These are phyloP conservation scores for Timandra comae DNA, from an alignment of 2,888 invertebrate genomes.

Conservation along the genomic window DNA sequence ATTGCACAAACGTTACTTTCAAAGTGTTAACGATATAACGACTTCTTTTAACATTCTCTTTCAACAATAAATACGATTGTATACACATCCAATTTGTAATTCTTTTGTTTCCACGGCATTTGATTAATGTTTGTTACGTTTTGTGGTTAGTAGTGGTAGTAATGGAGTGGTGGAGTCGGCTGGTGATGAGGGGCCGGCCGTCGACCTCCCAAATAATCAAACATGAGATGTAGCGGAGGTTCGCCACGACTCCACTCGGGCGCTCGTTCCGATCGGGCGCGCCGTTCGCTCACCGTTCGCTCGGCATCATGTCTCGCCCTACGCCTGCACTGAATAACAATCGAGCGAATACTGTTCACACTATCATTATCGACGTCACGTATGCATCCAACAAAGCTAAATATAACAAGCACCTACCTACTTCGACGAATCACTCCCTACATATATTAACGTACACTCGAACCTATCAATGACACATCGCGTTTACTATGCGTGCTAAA, in stretches of 20 bases:
- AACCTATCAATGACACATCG: slow-evolving; percentile 14
- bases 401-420: slow-evolving; percentile 4
- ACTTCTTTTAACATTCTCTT: too few relatives aligned
- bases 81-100: slow-evolving; percentile 14
- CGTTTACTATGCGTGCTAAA: slow-evolving; percentile 3
- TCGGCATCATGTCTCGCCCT: slow-evolving; percentile 37
- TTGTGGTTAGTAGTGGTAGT: too few relatives aligned
- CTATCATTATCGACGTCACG: slow-evolving; percentile 7
- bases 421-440: not conserved
- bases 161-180: too few relatives aligned
- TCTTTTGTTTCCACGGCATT: slow-evolving; percentile 6
- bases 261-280: slow-evolving; percentile 33
- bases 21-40: too few relatives aligned
- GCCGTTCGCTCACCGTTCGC: slow-evolving; percentile 36
- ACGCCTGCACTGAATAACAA: slow-evolving; percentile 48
- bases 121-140: too few relatives aligned
- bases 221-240: too few relatives aligned
- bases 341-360: slow-evolving; percentile 31
- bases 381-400: slow-evolving; percentile 7
- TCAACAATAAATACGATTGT: too few relatives aligned
- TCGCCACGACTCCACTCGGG: too few relatives aligned
- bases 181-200: too few relatives aligned
- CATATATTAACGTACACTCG: slow-evolving; percentile 6
- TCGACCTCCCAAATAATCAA: too few relatives aligned
- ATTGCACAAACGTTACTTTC: too few relatives aligned